Percentiles rank a stretch among this genome's conserved stretches.
Conservation (phyloP, 2,113 vertebrate genomes). For the Platycercus adscitus region DNA sequence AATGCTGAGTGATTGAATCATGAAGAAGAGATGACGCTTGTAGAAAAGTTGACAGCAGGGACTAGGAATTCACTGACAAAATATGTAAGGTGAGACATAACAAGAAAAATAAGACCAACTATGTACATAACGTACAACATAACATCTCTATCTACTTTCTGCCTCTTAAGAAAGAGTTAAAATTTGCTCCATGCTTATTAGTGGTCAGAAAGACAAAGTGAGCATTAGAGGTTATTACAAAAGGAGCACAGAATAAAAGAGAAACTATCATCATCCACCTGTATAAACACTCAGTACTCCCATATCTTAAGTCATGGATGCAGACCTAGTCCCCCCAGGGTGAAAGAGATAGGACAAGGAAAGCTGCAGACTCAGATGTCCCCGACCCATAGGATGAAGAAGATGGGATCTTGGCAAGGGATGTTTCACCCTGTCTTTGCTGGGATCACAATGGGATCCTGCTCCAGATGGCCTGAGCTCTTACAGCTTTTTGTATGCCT, state of each 20-base stretch:
- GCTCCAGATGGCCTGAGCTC: fast-evolving
- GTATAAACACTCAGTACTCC: not conserved
- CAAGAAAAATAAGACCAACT: not conserved
- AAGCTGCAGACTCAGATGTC: not conserved
- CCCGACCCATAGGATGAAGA: not conserved
- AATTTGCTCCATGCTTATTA: not conserved
- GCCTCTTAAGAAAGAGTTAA: not conserved
- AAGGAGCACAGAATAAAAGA: not conserved
- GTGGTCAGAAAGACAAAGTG: not conserved
- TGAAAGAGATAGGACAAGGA: not conserved
- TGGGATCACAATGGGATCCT: not conserved
- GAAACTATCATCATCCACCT: not conserved
- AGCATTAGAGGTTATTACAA: not conserved
- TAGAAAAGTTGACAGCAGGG: not conserved
- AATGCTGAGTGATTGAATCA: not conserved
- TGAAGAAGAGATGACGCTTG: not conserved
- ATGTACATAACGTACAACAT: fast-evolving
- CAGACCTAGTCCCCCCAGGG: not conserved
- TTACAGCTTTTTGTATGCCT: not conserved
- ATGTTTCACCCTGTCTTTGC: not conserved
- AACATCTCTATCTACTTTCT: not conserved
- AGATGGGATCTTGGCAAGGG: not conserved
- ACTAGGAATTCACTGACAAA: not conserved
- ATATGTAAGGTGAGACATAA: not conserved
- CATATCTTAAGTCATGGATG: not conserved